Percentiles rank a stretch among this genome's conserved stretches.
These are phyloP conservation scores for Adrianichthys oophorus DNA, from an alignment of 2,797 vertebrate genomes.

Conservation along the genomic window DNA sequence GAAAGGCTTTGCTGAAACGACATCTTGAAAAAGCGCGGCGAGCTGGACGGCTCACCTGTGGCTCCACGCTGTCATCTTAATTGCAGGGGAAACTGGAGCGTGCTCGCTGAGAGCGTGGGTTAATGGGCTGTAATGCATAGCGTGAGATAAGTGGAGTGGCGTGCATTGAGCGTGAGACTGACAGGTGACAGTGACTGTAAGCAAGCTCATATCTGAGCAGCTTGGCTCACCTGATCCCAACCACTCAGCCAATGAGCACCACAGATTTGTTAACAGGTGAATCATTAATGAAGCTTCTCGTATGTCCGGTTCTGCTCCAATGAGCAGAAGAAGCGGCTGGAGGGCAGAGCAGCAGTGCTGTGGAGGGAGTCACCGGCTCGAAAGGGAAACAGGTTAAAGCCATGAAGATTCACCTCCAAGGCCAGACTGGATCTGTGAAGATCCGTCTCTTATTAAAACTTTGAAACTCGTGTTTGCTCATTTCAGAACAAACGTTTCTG, in stretches of 20 bases:
- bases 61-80: conserved; percentile 27
- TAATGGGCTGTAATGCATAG: conserved; percentile 69
- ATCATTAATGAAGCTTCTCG: conserved; percentile 69
- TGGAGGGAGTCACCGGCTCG: too few species aligned
- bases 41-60: conserved; percentile 37
- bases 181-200: conserved; percentile 72
- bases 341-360: conserved; percentile 21
- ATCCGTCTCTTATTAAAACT: neutral
- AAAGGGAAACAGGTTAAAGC: neutral
- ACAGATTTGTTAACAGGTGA: conserved; percentile 75
- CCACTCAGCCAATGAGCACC: conserved; percentile 75
- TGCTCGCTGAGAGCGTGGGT: conserved; percentile 13
- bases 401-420: neutral
- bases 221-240: conserved; percentile 66
- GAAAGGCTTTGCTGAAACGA: conserved; percentile 34
- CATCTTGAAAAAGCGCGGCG: conserved; percentile 29
- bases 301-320: conserved; percentile 54
- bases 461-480: conserved; percentile 2
- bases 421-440: neutral
- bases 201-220: conserved; percentile 59
- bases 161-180: conserved; percentile 55
- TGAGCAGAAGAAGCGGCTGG: conserved; percentile 32
- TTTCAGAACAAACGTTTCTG: conserved; percentile 36
- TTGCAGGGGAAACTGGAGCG: conserved; percentile 56
- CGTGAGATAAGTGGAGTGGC: conserved; percentile 48